Evolutionary conservation across 2,797 vertebrate genomes (phyloP).

Genomic region (Gymnoscopelus braueri): DNA sequence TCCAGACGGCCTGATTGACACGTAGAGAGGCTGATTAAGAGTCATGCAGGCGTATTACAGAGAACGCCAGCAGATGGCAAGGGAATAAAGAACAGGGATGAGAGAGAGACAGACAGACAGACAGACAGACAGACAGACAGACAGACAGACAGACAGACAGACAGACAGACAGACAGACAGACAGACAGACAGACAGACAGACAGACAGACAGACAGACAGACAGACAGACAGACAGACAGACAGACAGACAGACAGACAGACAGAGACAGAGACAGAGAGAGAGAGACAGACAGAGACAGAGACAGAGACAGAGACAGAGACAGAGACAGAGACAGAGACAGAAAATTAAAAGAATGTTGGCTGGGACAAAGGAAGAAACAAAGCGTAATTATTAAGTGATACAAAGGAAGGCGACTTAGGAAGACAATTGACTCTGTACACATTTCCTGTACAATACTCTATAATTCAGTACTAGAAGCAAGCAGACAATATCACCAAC

Average conservation of each 20-base stretch:
- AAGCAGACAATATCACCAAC: too few relatives aligned
- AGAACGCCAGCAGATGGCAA: slow-evolving; percentile 54
- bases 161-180: background rate
- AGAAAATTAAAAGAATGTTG: background rate
- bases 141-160: slow-evolving; percentile 2
- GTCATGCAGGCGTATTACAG: slow-evolving; percentile 37
- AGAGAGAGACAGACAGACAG: slow-evolving; percentile 17
- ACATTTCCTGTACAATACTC: too few relatives aligned
- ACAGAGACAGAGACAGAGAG: background rate
- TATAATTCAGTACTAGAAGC: too few relatives aligned
- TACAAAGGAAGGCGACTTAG: too few relatives aligned
- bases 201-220: background rate
- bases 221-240: slow-evolving; percentile 3
- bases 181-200: background rate
- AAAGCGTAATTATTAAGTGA: too few relatives aligned
- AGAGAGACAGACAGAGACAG: background rate
- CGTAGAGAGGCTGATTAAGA: slow-evolving; percentile 51
- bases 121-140: slow-evolving; percentile 12
- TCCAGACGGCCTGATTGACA: slow-evolving; percentile 54
- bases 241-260: slow-evolving; percentile 16
- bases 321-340: background rate
- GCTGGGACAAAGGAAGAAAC: background rate
- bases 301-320: background rate
- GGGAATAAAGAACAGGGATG: slow-evolving; percentile 32
- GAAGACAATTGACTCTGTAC: too few relatives aligned